Percentiles rank a stretch among this genome's conserved stretches.
Evolutionary conservation across 2,113 vertebrate species (phyloP).

Genomic region (Garra rufa): DNA sequence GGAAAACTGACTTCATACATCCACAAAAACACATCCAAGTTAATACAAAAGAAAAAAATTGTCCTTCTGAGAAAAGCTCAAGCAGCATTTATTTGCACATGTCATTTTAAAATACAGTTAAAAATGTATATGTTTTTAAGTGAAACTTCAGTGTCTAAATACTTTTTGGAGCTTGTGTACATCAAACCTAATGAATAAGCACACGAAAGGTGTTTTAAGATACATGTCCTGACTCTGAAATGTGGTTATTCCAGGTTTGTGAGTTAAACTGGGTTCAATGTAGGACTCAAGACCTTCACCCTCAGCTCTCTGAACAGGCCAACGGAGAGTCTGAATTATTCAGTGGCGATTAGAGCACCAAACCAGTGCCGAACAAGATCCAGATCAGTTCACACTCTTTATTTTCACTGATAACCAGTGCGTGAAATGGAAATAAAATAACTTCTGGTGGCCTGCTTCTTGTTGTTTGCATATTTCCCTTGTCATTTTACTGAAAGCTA

Average conservation of each 20-base stretch:
- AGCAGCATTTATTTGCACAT: background rate
- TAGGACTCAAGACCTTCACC: background rate
- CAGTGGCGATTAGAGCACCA: background rate
- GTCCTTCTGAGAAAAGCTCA: background rate
- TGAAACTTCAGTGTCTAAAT: background rate
- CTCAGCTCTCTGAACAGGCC: background rate
- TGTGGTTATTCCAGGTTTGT: background rate
- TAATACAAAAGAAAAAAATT: background rate
- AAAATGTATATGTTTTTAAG: background rate
- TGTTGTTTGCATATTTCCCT: background rate
- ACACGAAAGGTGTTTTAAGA: conserved; percentile 13
- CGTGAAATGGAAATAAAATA: background rate
- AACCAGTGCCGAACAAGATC: conserved; percentile 41
- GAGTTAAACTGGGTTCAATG: background rate
- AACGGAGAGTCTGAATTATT: conserved; percentile 15
- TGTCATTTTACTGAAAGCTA: background rate
- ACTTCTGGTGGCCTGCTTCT: background rate
- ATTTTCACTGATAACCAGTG: background rate
- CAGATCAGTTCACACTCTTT: background rate
- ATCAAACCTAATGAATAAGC: background rate
- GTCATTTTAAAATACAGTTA: background rate
- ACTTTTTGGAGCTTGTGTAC: background rate
- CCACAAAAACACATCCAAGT: background rate
- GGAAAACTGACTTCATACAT: background rate
- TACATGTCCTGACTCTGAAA: background rate